Percentiles rank a stretch among this genome's conserved stretches.
Evolutionary conservation across 2,888 invertebrate species (phyloP).

Genomic region (Abrostola tripartita): DNA sequence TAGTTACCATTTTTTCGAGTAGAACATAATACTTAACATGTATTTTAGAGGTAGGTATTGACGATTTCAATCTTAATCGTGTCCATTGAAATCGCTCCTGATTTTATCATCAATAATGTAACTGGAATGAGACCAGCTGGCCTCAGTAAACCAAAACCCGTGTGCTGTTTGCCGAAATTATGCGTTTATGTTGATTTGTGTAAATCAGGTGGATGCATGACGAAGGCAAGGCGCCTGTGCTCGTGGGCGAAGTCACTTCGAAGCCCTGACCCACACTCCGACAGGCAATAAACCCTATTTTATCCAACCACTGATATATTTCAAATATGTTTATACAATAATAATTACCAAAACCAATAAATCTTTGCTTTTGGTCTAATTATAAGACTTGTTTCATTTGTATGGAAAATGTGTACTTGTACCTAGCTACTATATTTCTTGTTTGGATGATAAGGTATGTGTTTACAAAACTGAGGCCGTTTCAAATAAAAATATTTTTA

Average conservation of each 20-base stretch:
- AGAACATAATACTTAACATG: too few species aligned
- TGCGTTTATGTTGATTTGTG: constrained; percentile 54
- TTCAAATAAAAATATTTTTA: constrained; percentile 20
- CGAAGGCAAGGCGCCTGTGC: constrained; percentile 54
- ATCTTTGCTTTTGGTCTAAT: constrained; percentile 15
- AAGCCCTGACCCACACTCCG: constrained; percentile 62
- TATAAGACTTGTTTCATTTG: not conserved
- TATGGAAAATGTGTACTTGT: constrained; percentile 12
- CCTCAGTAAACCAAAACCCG: constrained; percentile 22
- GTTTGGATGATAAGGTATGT: constrained; percentile 24
- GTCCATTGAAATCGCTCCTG: not conserved
- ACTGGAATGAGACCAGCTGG: constrained; percentile 6
- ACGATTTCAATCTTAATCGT: too few species aligned
- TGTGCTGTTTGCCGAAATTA: constrained; percentile 34
- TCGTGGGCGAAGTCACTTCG: constrained; percentile 60
- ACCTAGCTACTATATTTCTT: constrained; percentile 23
- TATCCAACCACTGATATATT: constrained; percentile 29
- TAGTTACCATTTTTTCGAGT: too few species aligned
- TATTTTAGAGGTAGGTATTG: too few species aligned
- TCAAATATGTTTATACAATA: constrained; percentile 17
- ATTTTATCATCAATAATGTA: not conserved
- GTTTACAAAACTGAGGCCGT: constrained; percentile 22
- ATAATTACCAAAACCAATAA: constrained; percentile 25
- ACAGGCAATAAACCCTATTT: constrained; percentile 48
- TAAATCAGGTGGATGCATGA: constrained; percentile 52